Conservation (phyloP, 2,113 vertebrate genomes). For the Sciurus niger region DNA sequence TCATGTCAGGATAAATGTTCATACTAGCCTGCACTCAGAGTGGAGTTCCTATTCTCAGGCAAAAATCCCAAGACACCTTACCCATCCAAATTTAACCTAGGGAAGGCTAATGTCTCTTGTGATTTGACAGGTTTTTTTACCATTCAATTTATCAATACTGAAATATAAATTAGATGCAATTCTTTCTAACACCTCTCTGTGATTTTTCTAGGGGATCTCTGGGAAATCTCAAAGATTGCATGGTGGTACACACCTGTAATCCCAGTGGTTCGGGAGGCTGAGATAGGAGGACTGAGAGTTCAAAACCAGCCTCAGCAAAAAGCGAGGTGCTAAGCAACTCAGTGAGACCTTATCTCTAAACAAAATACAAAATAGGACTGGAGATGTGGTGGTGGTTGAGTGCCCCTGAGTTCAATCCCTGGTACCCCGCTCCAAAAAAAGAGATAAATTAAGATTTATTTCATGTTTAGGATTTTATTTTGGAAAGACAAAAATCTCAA, state of each 20-base stretch:
- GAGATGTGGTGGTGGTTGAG: too few species aligned
- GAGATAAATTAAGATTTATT: not conserved
- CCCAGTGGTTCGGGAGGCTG: too few species aligned
- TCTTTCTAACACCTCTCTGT: not conserved
- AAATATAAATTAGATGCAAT: not conserved
- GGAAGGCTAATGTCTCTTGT: not conserved
- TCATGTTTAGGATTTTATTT: not conserved
- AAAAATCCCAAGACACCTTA: not conserved
- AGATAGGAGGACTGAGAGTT: too few species aligned
- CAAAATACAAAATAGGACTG: too few species aligned
- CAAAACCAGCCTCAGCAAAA: too few species aligned
- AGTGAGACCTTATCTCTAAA: too few species aligned
- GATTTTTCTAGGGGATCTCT: not conserved
- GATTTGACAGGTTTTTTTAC: not conserved
- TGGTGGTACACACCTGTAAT: not conserved
- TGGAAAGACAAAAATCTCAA: not conserved
- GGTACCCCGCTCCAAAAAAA: too few species aligned
- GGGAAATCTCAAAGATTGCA: not conserved
- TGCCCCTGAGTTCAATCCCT: too few species aligned
- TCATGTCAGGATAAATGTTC: too few species aligned
- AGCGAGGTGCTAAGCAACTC: too few species aligned
- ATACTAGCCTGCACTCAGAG: not conserved
- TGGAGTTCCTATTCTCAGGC: not conserved
- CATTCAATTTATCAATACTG: not conserved
- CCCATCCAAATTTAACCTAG: not conserved